Conservation (phyloP, 1,140 invertebrate species). For the Diabrotica undecimpunctata region DNA sequence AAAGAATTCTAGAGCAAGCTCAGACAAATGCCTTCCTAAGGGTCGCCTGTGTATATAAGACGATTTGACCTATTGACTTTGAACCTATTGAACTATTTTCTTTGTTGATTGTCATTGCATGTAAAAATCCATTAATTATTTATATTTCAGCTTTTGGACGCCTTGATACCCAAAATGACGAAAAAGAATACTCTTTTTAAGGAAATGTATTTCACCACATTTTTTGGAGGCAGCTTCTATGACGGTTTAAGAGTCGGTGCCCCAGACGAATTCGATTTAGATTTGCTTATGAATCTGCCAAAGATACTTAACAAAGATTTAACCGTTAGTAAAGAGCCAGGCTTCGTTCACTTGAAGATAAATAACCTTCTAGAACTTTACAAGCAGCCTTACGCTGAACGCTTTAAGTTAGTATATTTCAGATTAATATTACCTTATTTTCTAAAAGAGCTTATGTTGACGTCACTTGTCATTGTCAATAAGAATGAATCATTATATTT, state of each 20-base stretch:
- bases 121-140: background rate
- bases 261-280: conserved; percentile 56
- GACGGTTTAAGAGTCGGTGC: conserved; percentile 52
- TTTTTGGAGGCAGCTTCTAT: conserved; percentile 54
- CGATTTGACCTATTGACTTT: too few species aligned
- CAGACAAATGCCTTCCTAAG: too few species aligned
- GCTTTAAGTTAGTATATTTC: conserved; percentile 14
- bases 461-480: too few species aligned
- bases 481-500: too few species aligned
- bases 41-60: too few species aligned
- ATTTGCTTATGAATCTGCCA: conserved; percentile 51
- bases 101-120: background rate
- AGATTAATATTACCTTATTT: background rate
- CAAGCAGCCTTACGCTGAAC: conserved; percentile 4
- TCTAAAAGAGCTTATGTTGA: too few species aligned
- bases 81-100: background rate
- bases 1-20: too few species aligned
- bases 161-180: conserved; percentile 35
- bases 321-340: conserved; percentile 4
- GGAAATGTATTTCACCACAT: conserved; percentile 39
- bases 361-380: background rate
- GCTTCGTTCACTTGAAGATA: conserved; percentile 10
- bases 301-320: conserved; percentile 10
- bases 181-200: conserved; percentile 39
- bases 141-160: conserved; percentile 13